Evolutionary conservation across 2,113 vertebrate genomes (phyloP).

Genomic region (Corydoras maculifer): DNA sequence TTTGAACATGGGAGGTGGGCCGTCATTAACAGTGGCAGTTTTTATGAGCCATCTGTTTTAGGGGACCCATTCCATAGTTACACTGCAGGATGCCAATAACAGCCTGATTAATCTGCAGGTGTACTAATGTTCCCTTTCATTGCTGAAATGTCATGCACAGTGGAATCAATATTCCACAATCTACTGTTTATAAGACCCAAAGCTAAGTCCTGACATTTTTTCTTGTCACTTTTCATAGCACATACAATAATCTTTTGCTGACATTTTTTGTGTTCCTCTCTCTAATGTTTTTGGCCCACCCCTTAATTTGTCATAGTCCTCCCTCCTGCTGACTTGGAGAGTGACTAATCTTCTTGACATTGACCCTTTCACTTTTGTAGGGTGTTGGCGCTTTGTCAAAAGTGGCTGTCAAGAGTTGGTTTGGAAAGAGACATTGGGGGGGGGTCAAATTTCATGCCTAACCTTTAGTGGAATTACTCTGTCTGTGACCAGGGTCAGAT

Average conservation of each 20-base stretch:
- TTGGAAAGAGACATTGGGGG: constrained; percentile 21
- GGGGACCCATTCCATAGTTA: constrained; percentile 6
- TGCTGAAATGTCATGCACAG: constrained; percentile 17
- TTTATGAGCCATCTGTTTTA: constrained; percentile 16
- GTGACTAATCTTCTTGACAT: constrained; percentile 31
- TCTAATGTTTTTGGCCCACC: constrained; percentile 22
- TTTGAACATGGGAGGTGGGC: not conserved
- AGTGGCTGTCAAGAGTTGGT: constrained; percentile 27
- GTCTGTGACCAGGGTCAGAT: constrained; percentile 53
- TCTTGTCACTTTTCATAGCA: not conserved
- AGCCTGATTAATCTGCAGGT: constrained; percentile 12
- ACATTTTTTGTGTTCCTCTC: constrained; percentile 24
- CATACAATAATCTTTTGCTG: not conserved
- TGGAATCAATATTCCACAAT: constrained; percentile 10
- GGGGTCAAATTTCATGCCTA: constrained; percentile 42
- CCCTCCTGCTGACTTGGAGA: constrained; percentile 20
- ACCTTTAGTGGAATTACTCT: constrained; percentile 57
- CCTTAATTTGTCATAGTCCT: constrained; percentile 33
- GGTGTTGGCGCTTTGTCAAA: constrained; percentile 43
- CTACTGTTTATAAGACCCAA: constrained; percentile 3
- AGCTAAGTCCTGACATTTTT: not conserved
- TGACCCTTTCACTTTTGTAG: constrained; percentile 37
- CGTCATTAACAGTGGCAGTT: not conserved
- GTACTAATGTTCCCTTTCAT: constrained; percentile 13
- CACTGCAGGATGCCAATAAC: constrained; percentile 13